Evolutionary conservation across 2,113 vertebrate species (phyloP).

Genomic region (Gallinago undulata): DNA sequence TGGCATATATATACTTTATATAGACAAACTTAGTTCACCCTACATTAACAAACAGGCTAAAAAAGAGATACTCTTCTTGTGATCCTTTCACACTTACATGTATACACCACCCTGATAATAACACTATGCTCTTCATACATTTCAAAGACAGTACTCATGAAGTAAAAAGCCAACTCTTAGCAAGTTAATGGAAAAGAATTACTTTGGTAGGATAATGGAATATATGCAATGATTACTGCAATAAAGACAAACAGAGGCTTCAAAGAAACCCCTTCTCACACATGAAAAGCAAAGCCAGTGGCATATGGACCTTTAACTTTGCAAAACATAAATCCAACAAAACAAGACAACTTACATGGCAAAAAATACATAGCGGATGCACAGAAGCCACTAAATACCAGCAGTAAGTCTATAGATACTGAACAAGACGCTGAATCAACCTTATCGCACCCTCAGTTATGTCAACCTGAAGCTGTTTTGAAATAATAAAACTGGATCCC

Average conservation of each 20-base stretch:
- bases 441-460: neutral
- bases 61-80: neutral
- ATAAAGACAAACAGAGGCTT: neutral
- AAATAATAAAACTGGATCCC: neutral
- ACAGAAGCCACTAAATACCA: neutral
- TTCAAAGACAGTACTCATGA: neutral
- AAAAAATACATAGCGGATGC: neutral
- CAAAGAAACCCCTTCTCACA: accelerated
- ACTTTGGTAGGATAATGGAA: neutral
- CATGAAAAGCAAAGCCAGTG: neutral
- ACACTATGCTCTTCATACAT: neutral
- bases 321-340: neutral
- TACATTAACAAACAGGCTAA: neutral
- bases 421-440: neutral
- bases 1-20: neutral
- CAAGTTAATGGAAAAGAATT: neutral
- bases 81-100: neutral
- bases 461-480: neutral
- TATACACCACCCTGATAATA: neutral
- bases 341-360: neutral
- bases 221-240: neutral
- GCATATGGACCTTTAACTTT: neutral
- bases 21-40: neutral
- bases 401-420: accelerated
- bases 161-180: neutral